A percentile compares a stretch with the other conserved stretches of the same genome.
Evolutionary conservation across 1,140 invertebrate genomes (phyloP).

Genomic region (Theocolax elegans): DNA sequence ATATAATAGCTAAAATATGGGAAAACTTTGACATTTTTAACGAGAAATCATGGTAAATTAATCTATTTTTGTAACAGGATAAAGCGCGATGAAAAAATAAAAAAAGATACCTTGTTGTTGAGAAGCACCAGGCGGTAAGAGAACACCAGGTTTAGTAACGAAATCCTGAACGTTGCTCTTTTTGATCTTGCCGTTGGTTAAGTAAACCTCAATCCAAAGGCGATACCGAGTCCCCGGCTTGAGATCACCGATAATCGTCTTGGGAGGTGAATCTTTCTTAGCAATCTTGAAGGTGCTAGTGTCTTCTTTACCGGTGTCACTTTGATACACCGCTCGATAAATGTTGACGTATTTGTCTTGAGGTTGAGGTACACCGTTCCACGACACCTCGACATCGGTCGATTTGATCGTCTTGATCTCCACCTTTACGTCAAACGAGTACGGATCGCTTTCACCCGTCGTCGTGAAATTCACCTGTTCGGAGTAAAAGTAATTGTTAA

Average conservation of each 20-base stretch:
- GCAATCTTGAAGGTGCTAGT: slow-evolving; percentile 86
- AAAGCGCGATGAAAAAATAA: too few relatives aligned
- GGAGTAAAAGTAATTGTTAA: too few relatives aligned
- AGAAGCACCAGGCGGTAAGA: slow-evolving; percentile 67
- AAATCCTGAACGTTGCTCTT: slow-evolving; percentile 90
- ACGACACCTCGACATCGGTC: slow-evolving; percentile 80
- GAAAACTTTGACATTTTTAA: too few relatives aligned
- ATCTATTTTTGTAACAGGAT: too few relatives aligned
- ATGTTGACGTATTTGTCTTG: slow-evolving; percentile 93
- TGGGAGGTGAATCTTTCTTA: slow-evolving; percentile 79
- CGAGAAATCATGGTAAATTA: too few relatives aligned
- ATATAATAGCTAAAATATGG: too few relatives aligned
- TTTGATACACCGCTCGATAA: slow-evolving; percentile 85
- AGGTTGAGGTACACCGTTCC: slow-evolving; percentile 86
- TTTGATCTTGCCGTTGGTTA: slow-evolving; percentile 89
- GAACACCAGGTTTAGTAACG: slow-evolving; percentile 80
- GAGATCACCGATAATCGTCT: slow-evolving; percentile 76
- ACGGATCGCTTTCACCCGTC: slow-evolving; percentile 73
- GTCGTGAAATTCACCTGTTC: slow-evolving; percentile 61
- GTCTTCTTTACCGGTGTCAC: slow-evolving; percentile 79
- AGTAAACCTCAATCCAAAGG: slow-evolving; percentile 86
- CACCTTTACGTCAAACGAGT: slow-evolving; percentile 82
- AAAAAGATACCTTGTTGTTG: slow-evolving; percentile 68
- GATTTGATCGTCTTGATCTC: slow-evolving; percentile 80
- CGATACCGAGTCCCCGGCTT: slow-evolving; percentile 86